Evolutionary conservation across 2,888 invertebrate species (phyloP).

Genomic region (Stenolophus ochropezus): DNA sequence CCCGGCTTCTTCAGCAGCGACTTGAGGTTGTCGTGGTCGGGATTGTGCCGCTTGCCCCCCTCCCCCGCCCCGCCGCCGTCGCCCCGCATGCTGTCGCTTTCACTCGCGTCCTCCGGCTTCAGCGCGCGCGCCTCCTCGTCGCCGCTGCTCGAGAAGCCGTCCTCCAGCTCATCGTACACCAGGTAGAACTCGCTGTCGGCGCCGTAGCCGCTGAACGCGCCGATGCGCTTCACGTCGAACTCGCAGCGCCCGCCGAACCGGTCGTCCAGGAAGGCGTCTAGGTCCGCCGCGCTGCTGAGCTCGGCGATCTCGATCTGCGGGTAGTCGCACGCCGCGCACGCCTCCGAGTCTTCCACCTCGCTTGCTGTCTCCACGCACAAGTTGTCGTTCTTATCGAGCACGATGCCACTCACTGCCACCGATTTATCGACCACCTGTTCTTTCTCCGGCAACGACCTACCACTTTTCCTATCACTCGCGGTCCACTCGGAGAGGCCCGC

Average conservation of each 20-base stretch:
- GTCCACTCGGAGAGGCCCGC: constrained; percentile 65
- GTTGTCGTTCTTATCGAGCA: constrained; percentile 59
- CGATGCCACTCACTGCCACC: constrained; percentile 41
- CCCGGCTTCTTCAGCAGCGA: constrained; percentile 87
- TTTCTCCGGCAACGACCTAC: constrained; percentile 43
- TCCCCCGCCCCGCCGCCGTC: constrained; percentile 72
- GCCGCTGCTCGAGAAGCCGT: constrained; percentile 63
- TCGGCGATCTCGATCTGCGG: constrained; percentile 62
- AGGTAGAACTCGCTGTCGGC: constrained; percentile 66
- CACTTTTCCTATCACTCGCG: constrained; percentile 23
- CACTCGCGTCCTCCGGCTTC: constrained; percentile 67
- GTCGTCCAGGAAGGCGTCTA: constrained; percentile 62
- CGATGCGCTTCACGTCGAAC: constrained; percentile 69
- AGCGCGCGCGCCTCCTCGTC: constrained; percentile 65
- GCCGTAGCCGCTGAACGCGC: constrained; percentile 65
- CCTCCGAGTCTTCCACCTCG: constrained; percentile 56
- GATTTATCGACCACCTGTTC: constrained; percentile 66
- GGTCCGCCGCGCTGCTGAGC: constrained; percentile 61
- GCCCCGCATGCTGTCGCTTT: constrained; percentile 73
- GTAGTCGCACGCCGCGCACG: constrained; percentile 38
- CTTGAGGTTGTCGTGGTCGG: constrained; percentile 80
- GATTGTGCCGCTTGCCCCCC: constrained; percentile 75
- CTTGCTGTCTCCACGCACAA: constrained; percentile 54
- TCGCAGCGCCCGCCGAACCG: constrained; percentile 67
- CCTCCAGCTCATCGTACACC: constrained; percentile 71